phyloP scores from a whole-genome alignment of 2,888 invertebrate genomes.

The Hypercompe scribonia region DNA sequence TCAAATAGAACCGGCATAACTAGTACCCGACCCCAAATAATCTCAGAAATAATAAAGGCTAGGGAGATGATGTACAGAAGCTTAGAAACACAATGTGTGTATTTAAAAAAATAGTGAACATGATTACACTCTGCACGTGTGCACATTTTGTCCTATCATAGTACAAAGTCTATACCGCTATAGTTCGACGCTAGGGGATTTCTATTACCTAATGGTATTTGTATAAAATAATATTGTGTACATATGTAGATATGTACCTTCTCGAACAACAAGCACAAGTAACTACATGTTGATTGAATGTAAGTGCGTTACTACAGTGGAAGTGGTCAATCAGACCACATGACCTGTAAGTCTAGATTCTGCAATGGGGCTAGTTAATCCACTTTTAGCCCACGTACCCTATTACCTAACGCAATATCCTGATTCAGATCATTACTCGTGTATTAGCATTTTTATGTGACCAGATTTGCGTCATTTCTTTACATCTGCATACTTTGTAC shows the following conservation, averaged over 20 bases:
- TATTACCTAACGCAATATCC: constrained; percentile 57
- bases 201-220: background rate
- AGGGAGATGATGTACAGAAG: too few species aligned
- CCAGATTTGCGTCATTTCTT: constrained; percentile 22
- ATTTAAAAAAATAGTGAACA: background rate
- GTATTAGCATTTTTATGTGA: constrained; percentile 33
- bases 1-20: too few species aligned
- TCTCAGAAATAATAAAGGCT: too few species aligned
- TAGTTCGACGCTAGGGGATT: background rate
- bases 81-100: too few species aligned
- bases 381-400: constrained; percentile 66
- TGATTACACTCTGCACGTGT: background rate
- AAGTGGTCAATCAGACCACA: constrained; percentile 81
- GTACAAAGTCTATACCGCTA: background rate
- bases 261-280: constrained; percentile 8
- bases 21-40: too few species aligned
- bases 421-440: constrained; percentile 35
- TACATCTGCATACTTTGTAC: background rate
- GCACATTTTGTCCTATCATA: background rate
- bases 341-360: constrained; percentile 78
- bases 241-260: background rate
- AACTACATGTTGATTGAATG: constrained; percentile 54
- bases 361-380: constrained; percentile 66
- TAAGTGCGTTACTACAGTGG: constrained; percentile 68
- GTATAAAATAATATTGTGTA: background rate